Percentiles rank a stretch among this genome's conserved stretches.
These are phyloP conservation scores for Elephas maximus DNA, from an alignment of 2,113 vertebrate species.

Conservation along the genomic window DNA sequence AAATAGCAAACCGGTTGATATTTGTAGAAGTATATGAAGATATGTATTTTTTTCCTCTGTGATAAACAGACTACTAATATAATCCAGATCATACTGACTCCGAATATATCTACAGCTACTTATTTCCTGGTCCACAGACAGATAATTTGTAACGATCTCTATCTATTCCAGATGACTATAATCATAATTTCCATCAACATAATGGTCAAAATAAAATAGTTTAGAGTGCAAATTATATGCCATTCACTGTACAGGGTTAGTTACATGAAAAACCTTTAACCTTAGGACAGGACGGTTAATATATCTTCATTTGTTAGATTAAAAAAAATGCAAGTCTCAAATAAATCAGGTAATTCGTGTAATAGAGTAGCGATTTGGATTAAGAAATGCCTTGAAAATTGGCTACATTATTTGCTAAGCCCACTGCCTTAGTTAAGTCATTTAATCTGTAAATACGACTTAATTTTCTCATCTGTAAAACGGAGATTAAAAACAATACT, in stretches of 20 bases:
- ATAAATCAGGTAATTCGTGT: background rate
- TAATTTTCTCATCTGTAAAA: background rate
- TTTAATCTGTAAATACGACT: background rate
- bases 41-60: background rate
- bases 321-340: background rate
- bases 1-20: slow-evolving; percentile 1
- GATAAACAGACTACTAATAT: background rate
- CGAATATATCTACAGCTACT: background rate
- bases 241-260: background rate
- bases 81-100: background rate
- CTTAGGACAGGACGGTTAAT: background rate
- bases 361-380: background rate
- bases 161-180: background rate
- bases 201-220: background rate
- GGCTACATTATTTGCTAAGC: background rate
- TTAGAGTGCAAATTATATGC: background rate
- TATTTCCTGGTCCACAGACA: background rate
- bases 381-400: background rate
- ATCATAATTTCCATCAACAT: background rate
- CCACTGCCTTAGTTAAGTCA: background rate
- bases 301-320: background rate
- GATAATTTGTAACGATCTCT: background rate
- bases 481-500: background rate
- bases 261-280: background rate
- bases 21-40: background rate